phyloP scores from a whole-genome alignment of 2,888 invertebrate genomes.

The Crepidodera aurea region DNA sequence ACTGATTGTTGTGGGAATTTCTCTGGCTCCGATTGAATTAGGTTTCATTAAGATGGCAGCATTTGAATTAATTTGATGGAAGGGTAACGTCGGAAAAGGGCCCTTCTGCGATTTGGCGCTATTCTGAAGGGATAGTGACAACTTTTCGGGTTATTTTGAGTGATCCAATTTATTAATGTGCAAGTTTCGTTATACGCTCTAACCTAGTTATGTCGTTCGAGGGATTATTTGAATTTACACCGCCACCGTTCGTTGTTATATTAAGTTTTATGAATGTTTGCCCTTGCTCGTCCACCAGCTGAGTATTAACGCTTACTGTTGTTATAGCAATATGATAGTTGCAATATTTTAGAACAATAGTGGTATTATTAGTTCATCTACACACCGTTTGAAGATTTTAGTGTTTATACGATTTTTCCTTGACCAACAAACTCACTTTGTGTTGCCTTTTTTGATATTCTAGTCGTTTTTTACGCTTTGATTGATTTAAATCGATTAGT shows the following conservation, averaged over 20 bases:
- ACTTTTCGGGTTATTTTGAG: slow-evolving; percentile 24
- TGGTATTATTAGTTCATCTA: no score
- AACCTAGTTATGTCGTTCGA: slow-evolving; percentile 1
- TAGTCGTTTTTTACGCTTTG: no score
- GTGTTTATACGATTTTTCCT: no score
- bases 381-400: no score
- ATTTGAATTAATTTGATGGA: slow-evolving; percentile 39
- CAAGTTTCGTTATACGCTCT: slow-evolving; percentile 1
- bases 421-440: no score
- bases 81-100: slow-evolving; percentile 27
- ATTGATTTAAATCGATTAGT: no score
- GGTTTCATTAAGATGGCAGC: slow-evolving; percentile 36
- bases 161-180: slow-evolving; percentile 24
- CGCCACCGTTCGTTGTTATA: not conserved
- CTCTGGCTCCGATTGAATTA: slow-evolving; percentile 35
- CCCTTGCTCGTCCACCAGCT: no score
- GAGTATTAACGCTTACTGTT: no score
- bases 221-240: slow-evolving; percentile 1
- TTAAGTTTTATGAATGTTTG: no score
- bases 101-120: slow-evolving; percentile 18
- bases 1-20: slow-evolving; percentile 38
- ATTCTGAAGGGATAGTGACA: slow-evolving; percentile 15
- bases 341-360: no score
- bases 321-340: no score
- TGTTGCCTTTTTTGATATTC: no score